A percentile compares a stretch with the other conserved stretches of the same genome.
Evolutionary conservation across 2,797 vertebrate genomes (phyloP).

Genomic region (Peromyscus nudipes): DNA sequence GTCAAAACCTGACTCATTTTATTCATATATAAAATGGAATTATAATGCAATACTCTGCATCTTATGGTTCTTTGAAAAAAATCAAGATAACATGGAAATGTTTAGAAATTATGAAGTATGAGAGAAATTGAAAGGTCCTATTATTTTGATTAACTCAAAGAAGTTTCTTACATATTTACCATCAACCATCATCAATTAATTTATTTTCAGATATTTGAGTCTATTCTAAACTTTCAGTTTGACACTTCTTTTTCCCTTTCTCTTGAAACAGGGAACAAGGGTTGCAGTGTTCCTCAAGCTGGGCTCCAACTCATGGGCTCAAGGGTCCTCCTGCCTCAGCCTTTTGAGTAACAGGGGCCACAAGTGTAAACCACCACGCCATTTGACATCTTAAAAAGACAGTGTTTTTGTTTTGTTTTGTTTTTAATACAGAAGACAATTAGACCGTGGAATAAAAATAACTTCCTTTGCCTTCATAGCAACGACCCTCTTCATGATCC

Average conservation of each 20-base stretch:
- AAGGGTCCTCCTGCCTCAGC: background rate
- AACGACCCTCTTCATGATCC: background rate
- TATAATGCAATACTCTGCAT: background rate
- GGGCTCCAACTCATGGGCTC: background rate
- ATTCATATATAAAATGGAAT: conserved; percentile 16
- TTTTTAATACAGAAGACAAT: background rate
- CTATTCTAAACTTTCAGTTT: conserved; percentile 29
- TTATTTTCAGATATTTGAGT: conserved; percentile 5
- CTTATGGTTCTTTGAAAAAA: background rate
- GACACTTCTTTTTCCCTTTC: background rate
- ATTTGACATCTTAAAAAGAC: background rate
- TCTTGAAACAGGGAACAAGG: background rate
- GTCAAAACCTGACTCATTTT: conserved; percentile 48
- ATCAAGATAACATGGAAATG: conserved; percentile 34
- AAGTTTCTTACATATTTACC: conserved; percentile 37
- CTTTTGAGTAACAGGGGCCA: background rate
- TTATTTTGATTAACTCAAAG: conserved; percentile 50
- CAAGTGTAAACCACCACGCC: background rate
- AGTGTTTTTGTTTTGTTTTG: background rate
- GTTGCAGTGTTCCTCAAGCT: background rate
- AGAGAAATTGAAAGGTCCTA: conserved; percentile 14
- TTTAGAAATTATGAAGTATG: conserved; percentile 11
- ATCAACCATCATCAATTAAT: conserved; percentile 58
- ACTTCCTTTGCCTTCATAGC: background rate
- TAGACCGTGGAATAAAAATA: conserved; percentile 24